Evolutionary conservation across 64 coral and sea anemone genomes (phyloP), one percentile per base, ranked within the genome.

Genomic region (Montipora foliosa): DNA sequence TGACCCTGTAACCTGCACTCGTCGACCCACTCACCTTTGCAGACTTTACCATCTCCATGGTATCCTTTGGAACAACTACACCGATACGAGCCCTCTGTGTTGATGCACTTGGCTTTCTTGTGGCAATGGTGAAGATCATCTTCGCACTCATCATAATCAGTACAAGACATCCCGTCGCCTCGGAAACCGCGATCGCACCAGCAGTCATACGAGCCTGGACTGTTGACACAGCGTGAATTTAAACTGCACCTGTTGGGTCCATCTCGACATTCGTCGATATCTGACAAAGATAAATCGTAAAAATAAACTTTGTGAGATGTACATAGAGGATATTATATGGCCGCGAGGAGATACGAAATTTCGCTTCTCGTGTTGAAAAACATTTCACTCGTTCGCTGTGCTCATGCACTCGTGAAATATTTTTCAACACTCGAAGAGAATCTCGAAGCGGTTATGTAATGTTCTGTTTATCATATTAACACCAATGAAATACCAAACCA

Each of bases 151-250:
- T 87, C 44, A 69, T 19, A 47, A 50, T 87, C 77, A 45, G 25
- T 6, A 59, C 93, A 95, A 2, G 20, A 69, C 14, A 77, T 67
- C 37, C 93, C 93, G 61, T 95, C 88, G 16, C 93, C 93, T 8
- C 1, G 69, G 62, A 86, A 86, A 13, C 80, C 93, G 4, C 5
- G 20, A 20, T 78, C 59, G 48, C 93, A 95, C 17, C 88, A 17
- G 61, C 91, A 92, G 21, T 60, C 9, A 45, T 78, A 87, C 2
- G 91, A 93, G 4, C 93, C 93, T 61, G 16, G 78, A 10, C 17
- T 90, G 16, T 94, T 94, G 20, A 53, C 61, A 50, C 93, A 94
- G 17, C 51, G 49, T 2, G 87, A 87, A 0, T 44, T 24, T 9
- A 1, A 9, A 46, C 81, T 46, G 37, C 93, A 94, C 47, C 61